These are phyloP conservation scores for Falco berigora DNA, from an alignment of 2,797 vertebrate species.

Conservation along the genomic window DNA sequence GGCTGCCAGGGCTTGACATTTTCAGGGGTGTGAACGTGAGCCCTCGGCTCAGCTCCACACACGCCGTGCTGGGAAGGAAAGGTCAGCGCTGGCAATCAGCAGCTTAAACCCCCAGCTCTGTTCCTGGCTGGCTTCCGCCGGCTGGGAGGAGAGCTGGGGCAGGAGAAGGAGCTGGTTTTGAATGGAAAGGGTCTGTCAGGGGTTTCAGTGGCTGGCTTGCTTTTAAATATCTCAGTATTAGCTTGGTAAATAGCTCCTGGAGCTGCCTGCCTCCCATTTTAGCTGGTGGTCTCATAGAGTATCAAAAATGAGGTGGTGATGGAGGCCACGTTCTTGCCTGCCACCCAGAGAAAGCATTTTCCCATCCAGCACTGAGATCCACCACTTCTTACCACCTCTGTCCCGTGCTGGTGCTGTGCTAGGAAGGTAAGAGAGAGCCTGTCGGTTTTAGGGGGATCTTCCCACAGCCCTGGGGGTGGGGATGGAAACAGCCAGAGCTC, in stretches of 20 bases:
- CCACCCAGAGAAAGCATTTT: neutral
- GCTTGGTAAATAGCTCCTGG: neutral
- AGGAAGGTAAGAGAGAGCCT: neutral
- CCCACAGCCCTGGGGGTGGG: neutral
- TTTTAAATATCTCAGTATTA: neutral
- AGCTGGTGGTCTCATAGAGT: neutral
- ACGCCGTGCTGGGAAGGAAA: neutral
- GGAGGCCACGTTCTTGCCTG: neutral
- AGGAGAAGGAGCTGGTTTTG: neutral
- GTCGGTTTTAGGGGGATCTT: neutral
- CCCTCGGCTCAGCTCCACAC: neutral
- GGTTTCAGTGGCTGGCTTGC: neutral
- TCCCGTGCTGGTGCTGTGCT: neutral
- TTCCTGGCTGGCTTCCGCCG: neutral
- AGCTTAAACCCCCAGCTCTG: neutral
- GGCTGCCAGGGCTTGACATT: conserved; percentile 36
- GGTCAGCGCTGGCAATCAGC: neutral
- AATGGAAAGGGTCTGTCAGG: neutral
- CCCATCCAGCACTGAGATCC: neutral
- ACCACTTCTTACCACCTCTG: neutral
- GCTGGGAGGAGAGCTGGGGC: neutral
- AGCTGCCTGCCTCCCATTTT: neutral
- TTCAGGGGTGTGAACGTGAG: neutral
- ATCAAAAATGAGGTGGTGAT: neutral
- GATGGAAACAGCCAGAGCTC: neutral